These are phyloP conservation scores for Tetheella fluctuosa DNA, from an alignment of 2,888 invertebrate genomes.

Conservation along the genomic window DNA sequence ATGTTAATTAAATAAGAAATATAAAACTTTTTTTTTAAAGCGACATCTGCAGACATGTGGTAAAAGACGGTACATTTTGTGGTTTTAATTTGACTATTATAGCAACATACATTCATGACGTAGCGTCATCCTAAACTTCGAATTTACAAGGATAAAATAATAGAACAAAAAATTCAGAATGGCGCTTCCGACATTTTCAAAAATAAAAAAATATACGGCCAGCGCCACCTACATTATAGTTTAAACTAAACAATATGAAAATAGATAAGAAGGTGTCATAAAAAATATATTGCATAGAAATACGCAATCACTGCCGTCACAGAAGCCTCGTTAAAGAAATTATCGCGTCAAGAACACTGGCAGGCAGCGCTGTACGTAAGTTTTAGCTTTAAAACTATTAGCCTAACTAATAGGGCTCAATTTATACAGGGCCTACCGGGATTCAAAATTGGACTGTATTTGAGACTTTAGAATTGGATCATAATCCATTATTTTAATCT, in stretches of 20 bases:
- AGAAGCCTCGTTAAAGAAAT: slow-evolving; percentile 26
- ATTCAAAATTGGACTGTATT: slow-evolving; percentile 57
- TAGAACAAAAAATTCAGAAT: slow-evolving; percentile 64
- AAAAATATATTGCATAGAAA: slow-evolving; percentile 26
- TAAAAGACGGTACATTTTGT: slow-evolving; percentile 47
- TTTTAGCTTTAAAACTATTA: slow-evolving; percentile 30
- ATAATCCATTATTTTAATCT: neutral
- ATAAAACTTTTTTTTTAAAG: slow-evolving; percentile 42
- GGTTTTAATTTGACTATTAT: slow-evolving; percentile 31
- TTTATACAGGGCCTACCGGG: slow-evolving; percentile 46
- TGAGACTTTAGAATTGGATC: slow-evolving; percentile 42
- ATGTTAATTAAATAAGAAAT: slow-evolving; percentile 44
- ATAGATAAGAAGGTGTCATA: slow-evolving; percentile 17
- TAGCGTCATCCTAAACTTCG: slow-evolving; percentile 75
- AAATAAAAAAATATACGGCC: slow-evolving; percentile 54
- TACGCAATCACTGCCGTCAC: slow-evolving; percentile 77
- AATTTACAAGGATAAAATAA: slow-evolving; percentile 16
- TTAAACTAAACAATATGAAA: slow-evolving; percentile 20
- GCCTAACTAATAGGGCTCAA: slow-evolving; percentile 40
- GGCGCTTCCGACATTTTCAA: slow-evolving; percentile 73
- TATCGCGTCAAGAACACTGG: slow-evolving; percentile 30
- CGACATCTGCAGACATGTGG: slow-evolving; percentile 49
- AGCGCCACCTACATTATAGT: slow-evolving; percentile 73
- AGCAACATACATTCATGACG: slow-evolving; percentile 48
- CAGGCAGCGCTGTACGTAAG: slow-evolving; percentile 71